These are phyloP conservation scores for Urocyon cinereoargenteus DNA, from an alignment of 2,797 vertebrate species.

Conservation along the genomic window DNA sequence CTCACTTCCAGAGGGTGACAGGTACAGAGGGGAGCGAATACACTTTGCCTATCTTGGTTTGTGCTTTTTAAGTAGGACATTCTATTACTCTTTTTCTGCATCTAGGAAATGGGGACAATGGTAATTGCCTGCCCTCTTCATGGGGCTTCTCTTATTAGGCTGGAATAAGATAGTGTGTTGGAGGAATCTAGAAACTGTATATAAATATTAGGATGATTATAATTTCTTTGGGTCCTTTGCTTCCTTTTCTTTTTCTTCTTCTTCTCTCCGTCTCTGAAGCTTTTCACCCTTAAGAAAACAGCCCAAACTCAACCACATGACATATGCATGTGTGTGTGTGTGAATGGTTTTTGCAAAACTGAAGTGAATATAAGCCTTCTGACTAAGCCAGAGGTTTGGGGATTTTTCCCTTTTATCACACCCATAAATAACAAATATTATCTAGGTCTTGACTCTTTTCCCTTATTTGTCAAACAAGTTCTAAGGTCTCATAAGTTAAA, in stretches of 20 bases:
- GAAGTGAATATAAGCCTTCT: background rate
- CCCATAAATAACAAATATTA: background rate
- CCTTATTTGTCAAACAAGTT: slow-evolving; percentile 48
- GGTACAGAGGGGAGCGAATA: background rate
- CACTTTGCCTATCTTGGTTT: background rate
- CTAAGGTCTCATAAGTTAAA: slow-evolving; percentile 18
- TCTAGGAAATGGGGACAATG: background rate
- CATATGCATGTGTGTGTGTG: background rate
- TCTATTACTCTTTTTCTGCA: background rate
- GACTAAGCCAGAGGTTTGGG: background rate
- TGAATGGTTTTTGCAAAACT: background rate
- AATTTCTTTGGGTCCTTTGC: background rate
- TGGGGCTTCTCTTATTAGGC: background rate
- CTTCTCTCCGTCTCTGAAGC: background rate
- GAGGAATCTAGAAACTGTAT: background rate
- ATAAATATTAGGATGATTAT: background rate
- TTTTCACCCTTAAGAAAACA: background rate
- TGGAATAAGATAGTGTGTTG: background rate
- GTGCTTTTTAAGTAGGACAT: background rate
- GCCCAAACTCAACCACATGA: background rate
- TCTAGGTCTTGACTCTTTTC: background rate
- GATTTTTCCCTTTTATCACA: background rate
- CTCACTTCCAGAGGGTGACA: background rate
- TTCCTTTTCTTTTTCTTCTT: background rate
- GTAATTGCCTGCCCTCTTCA: too few relatives aligned